A percentile compares a stretch with the other conserved stretches of the same genome.
Conservation (phyloP, 2,797 vertebrate genomes). For the Arvicola amphibius region DNA sequence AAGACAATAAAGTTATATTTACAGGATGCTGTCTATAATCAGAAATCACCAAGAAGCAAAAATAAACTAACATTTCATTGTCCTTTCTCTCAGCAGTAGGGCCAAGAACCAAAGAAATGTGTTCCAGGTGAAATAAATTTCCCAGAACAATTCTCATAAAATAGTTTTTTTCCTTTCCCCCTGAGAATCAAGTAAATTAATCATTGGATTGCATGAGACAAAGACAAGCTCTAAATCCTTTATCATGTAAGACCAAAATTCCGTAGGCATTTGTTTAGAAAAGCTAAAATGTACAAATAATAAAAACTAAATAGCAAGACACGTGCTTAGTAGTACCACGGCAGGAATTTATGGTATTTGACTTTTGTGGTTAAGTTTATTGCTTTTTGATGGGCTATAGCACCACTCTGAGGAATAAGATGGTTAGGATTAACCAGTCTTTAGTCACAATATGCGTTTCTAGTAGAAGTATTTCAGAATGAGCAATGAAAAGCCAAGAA, state of each 20-base stretch:
- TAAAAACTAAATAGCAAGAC: conserved; percentile 66
- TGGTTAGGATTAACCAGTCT: conserved; percentile 65
- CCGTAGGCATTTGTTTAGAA: conserved; percentile 66
- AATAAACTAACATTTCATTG: conserved; percentile 52
- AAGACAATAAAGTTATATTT: conserved; percentile 72
- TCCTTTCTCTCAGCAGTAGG: conserved; percentile 52
- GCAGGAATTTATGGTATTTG: conserved; percentile 66
- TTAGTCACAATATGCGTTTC: conserved; percentile 58
- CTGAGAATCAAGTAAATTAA: conserved; percentile 60
- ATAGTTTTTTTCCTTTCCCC: conserved; percentile 38
- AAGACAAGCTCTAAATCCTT: conserved; percentile 76
- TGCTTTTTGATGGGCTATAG: conserved; percentile 82
- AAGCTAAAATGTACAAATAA: conserved; percentile 74
- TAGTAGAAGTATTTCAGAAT: conserved; percentile 63
- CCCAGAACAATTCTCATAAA: conserved; percentile 56
- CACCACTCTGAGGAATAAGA: conserved; percentile 84
- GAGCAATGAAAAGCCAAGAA: conserved; percentile 27
- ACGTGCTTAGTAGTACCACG: conserved; percentile 55
- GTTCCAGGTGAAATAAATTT: conserved; percentile 58
- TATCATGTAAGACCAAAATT: conserved; percentile 70
- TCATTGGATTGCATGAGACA: conserved; percentile 60
- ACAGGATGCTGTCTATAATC: conserved; percentile 68
- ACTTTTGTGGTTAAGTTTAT: conserved; percentile 73
- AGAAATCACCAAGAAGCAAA: conserved; percentile 66
- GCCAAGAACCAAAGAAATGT: conserved; percentile 43